These are phyloP conservation scores for Porites evermanni DNA, from an alignment of 92 coral and sea anemone species.

Conservation along the genomic window DNA sequence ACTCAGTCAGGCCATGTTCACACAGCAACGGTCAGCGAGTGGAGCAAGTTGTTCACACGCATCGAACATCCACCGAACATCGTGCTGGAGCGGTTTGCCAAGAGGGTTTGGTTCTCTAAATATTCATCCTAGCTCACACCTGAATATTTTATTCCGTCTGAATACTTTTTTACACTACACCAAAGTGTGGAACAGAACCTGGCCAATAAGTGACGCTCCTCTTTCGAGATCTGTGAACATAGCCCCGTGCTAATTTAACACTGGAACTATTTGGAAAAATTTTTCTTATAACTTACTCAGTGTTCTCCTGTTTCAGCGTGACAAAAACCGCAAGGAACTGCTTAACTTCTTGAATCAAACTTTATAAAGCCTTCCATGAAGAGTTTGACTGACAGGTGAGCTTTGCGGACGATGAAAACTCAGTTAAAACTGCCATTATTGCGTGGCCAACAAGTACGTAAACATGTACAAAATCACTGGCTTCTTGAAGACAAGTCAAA, in stretches of 20 bases:
- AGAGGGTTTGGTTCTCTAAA: too few species aligned
- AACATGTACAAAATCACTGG: neutral
- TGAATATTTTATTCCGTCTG: too few species aligned
- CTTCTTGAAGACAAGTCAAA: neutral
- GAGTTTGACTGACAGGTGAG: neutral
- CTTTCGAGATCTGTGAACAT: too few species aligned
- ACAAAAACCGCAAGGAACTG: slow-evolving; percentile 84
- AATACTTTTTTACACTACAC: too few species aligned
- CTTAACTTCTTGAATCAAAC: slow-evolving; percentile 88
- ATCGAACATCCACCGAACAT: too few species aligned
- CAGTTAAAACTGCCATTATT: neutral
- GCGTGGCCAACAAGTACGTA: neutral
- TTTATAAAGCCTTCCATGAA: slow-evolving; percentile 42
- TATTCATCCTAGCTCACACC: too few species aligned
- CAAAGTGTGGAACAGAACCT: too few species aligned
- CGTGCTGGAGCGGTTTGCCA: too few species aligned
- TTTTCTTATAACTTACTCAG: neutral
- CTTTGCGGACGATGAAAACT: neutral
- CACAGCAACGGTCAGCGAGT: too few species aligned
- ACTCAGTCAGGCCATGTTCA: too few species aligned
- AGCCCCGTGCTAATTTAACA: neutral
- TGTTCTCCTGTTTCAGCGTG: slow-evolving; percentile 73
- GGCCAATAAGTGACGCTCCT: too few species aligned
- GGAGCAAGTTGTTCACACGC: too few species aligned
- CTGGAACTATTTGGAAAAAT: neutral